These are phyloP conservation scores for Laticauda colubrina DNA, from an alignment of 2,113 vertebrate species.

Conservation along the genomic window DNA sequence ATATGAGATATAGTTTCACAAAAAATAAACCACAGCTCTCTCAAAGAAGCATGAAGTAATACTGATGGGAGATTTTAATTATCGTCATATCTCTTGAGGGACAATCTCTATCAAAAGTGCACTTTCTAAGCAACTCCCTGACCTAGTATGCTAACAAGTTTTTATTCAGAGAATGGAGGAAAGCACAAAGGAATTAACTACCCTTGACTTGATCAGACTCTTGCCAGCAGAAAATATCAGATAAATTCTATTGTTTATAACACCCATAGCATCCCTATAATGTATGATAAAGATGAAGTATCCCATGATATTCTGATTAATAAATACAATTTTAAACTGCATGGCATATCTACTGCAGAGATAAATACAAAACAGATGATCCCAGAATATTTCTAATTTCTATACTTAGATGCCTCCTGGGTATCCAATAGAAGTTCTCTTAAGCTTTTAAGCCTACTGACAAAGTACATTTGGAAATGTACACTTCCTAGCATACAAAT, in stretches of 20 bases:
- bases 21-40: neutral
- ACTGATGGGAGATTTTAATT: neutral
- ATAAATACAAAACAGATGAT: constrained; percentile 71
- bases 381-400: constrained; percentile 60
- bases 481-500: constrained; percentile 59
- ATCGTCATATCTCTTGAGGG: neutral
- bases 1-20: neutral
- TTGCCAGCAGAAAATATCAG: neutral
- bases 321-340: neutral
- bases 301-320: neutral
- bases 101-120: neutral
- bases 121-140: neutral
- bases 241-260: neutral
- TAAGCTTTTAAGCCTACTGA: constrained; percentile 71
- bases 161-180: neutral
- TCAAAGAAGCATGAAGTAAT: neutral
- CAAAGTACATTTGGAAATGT: constrained; percentile 68
- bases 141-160: neutral
- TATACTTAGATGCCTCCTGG: constrained; percentile 66
- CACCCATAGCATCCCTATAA: neutral
- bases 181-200: neutral
- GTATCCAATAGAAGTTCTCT: constrained; percentile 67
- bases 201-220: neutral
- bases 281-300: neutral
- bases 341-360: constrained; percentile 22